A percentile compares a stretch with the other conserved stretches of the same genome.
Evolutionary conservation across 2,888 invertebrate species (phyloP).

Genomic region (Ophraella communa): DNA sequence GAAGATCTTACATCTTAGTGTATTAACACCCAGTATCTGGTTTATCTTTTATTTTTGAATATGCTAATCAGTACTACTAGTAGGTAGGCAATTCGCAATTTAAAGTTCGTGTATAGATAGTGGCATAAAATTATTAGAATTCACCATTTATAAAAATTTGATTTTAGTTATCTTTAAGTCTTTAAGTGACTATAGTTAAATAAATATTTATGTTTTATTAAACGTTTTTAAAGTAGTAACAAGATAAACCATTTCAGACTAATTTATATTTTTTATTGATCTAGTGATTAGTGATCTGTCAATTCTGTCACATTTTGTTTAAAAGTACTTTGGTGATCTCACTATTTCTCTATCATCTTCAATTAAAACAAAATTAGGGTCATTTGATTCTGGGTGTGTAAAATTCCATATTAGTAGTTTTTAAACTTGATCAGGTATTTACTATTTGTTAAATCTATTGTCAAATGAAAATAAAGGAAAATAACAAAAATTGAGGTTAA

Average conservation of each 20-base stretch:
- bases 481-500: conserved; percentile 35
- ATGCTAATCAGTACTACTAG: neutral
- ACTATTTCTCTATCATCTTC: conserved; percentile 23
- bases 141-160: neutral
- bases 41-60: too few species aligned
- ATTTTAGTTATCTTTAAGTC: neutral
- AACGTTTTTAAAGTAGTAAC: neutral
- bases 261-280: conserved; percentile 18
- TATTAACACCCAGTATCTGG: too few species aligned
- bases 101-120: neutral
- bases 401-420: conserved; percentile 36
- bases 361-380: conserved; percentile 48
- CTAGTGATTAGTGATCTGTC: conserved; percentile 37
- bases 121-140: neutral
- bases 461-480: conserved; percentile 23
- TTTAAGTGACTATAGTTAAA: too few species aligned
- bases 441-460: conserved; percentile 35
- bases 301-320: conserved; percentile 28
- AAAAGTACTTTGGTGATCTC: conserved; percentile 23
- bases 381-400: conserved; percentile 51
- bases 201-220: too few species aligned
- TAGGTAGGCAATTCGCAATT: neutral
- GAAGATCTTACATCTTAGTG: too few species aligned
- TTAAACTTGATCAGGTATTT: conserved; percentile 38
- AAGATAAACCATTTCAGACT: neutral